Conservation (phyloP, 1,140 invertebrate species). For the Caenorhabditis latens region DNA sequence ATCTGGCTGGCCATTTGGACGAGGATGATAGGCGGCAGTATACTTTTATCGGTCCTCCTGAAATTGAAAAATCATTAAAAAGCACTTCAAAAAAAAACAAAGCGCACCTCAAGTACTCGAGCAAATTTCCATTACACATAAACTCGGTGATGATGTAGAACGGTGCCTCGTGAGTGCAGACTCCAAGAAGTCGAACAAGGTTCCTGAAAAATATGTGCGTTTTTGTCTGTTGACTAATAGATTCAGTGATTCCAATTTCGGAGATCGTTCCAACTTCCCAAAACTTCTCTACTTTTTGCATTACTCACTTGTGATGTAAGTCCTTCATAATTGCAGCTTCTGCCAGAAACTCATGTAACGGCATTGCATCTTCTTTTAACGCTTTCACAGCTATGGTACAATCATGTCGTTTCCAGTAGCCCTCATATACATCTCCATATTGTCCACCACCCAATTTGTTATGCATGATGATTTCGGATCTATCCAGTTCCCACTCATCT, state of each 20-base stretch:
- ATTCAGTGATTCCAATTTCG: too few species aligned
- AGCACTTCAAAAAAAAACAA: not conserved
- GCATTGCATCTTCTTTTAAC: slow-evolving; percentile 97
- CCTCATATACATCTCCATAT: slow-evolving; percentile 99
- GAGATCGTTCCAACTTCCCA: too few species aligned
- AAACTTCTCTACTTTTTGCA: too few species aligned
- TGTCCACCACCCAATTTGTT: slow-evolving; percentile 97
- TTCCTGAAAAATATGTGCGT: slow-evolving; percentile 82
- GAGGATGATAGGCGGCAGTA: slow-evolving; percentile 92
- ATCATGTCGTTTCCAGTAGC: slow-evolving; percentile 94
- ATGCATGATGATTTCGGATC: slow-evolving; percentile 98
- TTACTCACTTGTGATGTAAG: slow-evolving; percentile 87
- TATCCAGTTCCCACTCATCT: slow-evolving; percentile 97
- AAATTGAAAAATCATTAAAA: slow-evolving; percentile 45
- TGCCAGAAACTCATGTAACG: slow-evolving; percentile 97
- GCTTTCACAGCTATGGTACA: slow-evolving; percentile 98
- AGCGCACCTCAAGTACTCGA: slow-evolving; percentile 86
- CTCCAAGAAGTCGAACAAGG: slow-evolving; percentile 93
- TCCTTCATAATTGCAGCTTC: slow-evolving; percentile 99
- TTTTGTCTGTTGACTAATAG: not conserved
- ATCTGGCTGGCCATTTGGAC: slow-evolving; percentile 99
- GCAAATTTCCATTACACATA: slow-evolving; percentile 96
- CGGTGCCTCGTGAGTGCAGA: slow-evolving; percentile 96
- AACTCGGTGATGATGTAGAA: slow-evolving; percentile 99
- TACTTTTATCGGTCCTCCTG: slow-evolving; percentile 87